A percentile compares a stretch with the other conserved stretches of the same genome.
Evolutionary conservation across 2,797 vertebrate genomes (phyloP).

Genomic region (Lagocephalus sceleratus): DNA sequence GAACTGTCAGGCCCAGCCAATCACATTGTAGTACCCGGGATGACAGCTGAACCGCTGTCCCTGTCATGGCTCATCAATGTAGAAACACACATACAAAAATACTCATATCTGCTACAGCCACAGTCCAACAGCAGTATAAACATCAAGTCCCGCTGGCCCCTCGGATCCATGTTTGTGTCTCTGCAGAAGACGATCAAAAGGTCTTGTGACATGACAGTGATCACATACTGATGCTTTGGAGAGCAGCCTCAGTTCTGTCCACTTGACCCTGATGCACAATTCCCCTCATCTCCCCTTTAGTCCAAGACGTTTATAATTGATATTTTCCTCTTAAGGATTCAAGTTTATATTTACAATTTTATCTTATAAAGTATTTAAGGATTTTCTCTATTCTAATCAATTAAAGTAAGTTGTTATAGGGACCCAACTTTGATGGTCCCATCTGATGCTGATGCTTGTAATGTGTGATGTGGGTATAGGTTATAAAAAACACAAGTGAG

Average conservation of each 20-base stretch:
- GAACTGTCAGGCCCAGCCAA: slow-evolving; percentile 68
- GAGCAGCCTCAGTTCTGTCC: slow-evolving; percentile 41
- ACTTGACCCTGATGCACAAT: slow-evolving; percentile 24
- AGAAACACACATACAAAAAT: slow-evolving; percentile 57
- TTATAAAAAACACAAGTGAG: not conserved
- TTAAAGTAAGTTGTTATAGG: too few relatives aligned
- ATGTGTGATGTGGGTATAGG: not conserved
- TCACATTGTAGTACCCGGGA: slow-evolving; percentile 51
- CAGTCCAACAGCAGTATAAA: slow-evolving; percentile 48
- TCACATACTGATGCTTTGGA: slow-evolving; percentile 61
- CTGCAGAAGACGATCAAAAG: slow-evolving; percentile 60
- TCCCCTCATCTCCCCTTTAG: slow-evolving; percentile 31
- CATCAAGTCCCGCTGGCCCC: slow-evolving; percentile 56
- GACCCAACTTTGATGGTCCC: too few relatives aligned
- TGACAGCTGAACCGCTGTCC: slow-evolving; percentile 76
- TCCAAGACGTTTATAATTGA: slow-evolving; percentile 16
- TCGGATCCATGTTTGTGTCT: slow-evolving; percentile 49
- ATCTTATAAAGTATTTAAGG: not conserved
- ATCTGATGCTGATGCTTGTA: not conserved
- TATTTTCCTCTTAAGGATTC: slow-evolving; percentile 14
- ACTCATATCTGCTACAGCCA: slow-evolving; percentile 41
- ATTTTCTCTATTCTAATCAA: too few relatives aligned
- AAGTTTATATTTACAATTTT: not conserved
- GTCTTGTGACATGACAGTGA: slow-evolving; percentile 75
- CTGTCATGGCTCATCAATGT: slow-evolving; percentile 73